Conservation (phyloP, 2,888 invertebrate genomes). For the Disparrhopalites patrizii region DNA sequence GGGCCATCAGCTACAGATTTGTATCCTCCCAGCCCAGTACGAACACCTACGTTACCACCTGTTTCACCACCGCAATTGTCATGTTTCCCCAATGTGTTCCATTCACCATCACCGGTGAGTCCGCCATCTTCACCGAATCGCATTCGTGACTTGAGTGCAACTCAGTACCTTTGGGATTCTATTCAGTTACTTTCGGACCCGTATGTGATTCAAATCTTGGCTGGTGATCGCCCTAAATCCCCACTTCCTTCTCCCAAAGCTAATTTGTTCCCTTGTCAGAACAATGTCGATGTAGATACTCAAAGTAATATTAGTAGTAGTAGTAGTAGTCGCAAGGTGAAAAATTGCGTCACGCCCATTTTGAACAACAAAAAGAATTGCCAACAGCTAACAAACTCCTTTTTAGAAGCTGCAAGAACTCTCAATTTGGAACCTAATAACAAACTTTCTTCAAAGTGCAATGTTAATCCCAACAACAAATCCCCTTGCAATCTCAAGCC, state of each 20-base stretch:
- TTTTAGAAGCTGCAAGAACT: background rate
- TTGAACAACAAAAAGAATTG: background rate
- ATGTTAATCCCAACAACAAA: background rate
- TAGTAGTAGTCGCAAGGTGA: background rate
- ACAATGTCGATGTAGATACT: background rate
- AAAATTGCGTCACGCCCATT: background rate
- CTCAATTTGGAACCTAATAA: background rate
- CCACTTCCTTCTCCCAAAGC: background rate
- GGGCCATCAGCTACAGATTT: background rate
- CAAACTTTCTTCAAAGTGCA: background rate
- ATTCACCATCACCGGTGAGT: constrained; percentile 10
- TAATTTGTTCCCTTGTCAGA: background rate
- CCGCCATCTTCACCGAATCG: constrained; percentile 6
- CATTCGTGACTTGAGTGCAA: constrained; percentile 37
- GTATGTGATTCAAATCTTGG: constrained; percentile 43
- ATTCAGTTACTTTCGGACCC: constrained; percentile 46
- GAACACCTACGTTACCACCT: constrained; percentile 13
- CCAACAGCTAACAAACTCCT: background rate
- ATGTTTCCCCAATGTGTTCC: background rate
- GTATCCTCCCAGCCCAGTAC: background rate
- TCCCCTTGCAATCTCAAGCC: no score
- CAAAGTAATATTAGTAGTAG: background rate
- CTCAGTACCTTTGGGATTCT: constrained; percentile 47
- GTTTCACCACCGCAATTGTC: constrained; percentile 19
- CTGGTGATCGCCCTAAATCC: constrained; percentile 29